A percentile compares a stretch with the other conserved stretches of the same genome.
These are phyloP conservation scores for Drosophila subsilvestris DNA, from an alignment of 2,888 invertebrate genomes.

Conservation along the genomic window DNA sequence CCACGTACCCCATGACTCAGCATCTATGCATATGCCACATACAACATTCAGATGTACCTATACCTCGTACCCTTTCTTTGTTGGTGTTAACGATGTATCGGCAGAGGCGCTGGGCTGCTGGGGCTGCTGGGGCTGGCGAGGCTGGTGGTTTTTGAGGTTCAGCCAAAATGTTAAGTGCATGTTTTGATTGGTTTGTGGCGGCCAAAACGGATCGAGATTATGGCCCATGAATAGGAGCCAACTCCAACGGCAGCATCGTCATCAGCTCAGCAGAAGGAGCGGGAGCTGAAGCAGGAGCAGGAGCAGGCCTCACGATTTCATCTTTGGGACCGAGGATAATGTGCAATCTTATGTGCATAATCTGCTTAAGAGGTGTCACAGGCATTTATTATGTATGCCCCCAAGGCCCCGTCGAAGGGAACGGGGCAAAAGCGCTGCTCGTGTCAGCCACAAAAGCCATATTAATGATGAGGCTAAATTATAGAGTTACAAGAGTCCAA, in stretches of 20 bases:
- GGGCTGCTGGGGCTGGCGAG: neutral
- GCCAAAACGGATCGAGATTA: conserved; percentile 56
- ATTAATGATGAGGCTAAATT: conserved; percentile 43
- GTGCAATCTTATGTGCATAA: conserved; percentile 52
- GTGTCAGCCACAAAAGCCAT: conserved; percentile 34
- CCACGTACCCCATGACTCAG: conserved; percentile 42
- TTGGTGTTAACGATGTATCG: conserved; percentile 41
- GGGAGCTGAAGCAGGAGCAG: neutral
- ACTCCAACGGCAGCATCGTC: conserved; percentile 4
- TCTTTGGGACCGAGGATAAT: conserved; percentile 42
- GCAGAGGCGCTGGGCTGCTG: too few relatives aligned
- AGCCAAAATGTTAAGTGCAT: conserved; percentile 71
- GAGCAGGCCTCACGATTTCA: conserved; percentile 3
- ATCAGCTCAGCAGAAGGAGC: neutral
- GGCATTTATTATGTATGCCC: conserved; percentile 32
- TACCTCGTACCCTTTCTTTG: conserved; percentile 10
- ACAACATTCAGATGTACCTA: neutral
- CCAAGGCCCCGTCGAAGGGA: neutral
- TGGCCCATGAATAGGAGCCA: conserved; percentile 49
- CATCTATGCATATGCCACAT: conserved; percentile 16
- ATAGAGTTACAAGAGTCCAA: conserved; percentile 15
- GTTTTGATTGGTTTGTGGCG: conserved; percentile 72
- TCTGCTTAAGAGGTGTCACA: conserved; percentile 50
- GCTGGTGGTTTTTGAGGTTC: conserved; percentile 29
- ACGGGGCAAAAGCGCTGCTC: neutral